Conservation (phyloP, 1,140 invertebrate genomes). For the Latrodectus geometricus region DNA sequence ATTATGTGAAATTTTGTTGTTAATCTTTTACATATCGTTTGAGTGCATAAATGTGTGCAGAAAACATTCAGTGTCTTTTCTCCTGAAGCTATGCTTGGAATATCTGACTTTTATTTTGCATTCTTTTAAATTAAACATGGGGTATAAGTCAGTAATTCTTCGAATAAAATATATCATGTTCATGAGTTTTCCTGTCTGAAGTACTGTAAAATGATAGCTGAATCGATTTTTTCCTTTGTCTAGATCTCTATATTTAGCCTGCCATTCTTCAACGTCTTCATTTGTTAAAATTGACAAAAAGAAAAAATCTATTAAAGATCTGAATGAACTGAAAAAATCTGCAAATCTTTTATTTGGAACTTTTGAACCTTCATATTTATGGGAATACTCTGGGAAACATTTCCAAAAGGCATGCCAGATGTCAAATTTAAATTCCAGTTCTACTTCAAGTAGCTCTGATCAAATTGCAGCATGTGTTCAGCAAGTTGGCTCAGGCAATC, state of each 20-base stretch:
- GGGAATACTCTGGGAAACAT: slow-evolving; percentile 82
- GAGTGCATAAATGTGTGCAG: too few species aligned
- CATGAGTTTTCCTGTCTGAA: background rate
- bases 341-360: slow-evolving; percentile 88
- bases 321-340: slow-evolving; percentile 79
- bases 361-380: slow-evolving; percentile 87
- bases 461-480: slow-evolving; percentile 52
- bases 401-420: slow-evolving; percentile 76
- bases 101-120: too few species aligned
- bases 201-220: background rate
- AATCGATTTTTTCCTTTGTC: slow-evolving; percentile 44
- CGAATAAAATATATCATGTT: too few species aligned
- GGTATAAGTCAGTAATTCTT: too few species aligned
- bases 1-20: too few species aligned
- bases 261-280: slow-evolving; percentile 5
- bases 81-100: too few species aligned
- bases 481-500: slow-evolving; percentile 65
- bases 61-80: too few species aligned
- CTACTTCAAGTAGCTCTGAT: slow-evolving; percentile 19
- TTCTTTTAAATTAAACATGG: too few species aligned
- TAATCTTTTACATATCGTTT: too few species aligned
- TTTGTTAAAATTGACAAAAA: slow-evolving; percentile 7
- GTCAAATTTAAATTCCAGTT: background rate
- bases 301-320: slow-evolving; percentile 56
- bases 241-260: slow-evolving; percentile 72